Percentiles rank a stretch among this genome's conserved stretches.
Evolutionary conservation across 23 tunicate species (phyloP).

Genomic region (Phallusia fumigata): DNA sequence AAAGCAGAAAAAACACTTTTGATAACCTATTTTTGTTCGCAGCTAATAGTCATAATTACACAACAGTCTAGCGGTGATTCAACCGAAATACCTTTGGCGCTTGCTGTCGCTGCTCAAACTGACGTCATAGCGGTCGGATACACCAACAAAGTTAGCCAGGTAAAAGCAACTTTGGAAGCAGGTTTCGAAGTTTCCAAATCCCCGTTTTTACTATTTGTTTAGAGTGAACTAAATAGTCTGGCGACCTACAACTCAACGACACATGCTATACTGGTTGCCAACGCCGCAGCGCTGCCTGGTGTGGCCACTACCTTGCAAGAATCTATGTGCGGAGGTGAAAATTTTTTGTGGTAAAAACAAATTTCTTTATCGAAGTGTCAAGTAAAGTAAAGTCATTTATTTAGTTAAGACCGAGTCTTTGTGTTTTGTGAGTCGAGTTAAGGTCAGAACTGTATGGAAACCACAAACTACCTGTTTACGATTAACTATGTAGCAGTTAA

Average conservation of each 20-base stretch:
- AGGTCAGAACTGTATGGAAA: no score
- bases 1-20: no score
- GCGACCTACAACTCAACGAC: background rate
- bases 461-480: no score
- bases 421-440: no score
- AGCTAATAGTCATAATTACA: constrained; percentile 26
- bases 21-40: background rate
- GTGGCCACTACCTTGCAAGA: constrained; percentile 1
- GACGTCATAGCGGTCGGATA: constrained; percentile 38
- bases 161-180: no score
- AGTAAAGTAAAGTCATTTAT: no score
- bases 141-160: constrained; percentile 3
- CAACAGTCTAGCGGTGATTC: constrained; percentile 14
- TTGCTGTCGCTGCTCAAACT: constrained; percentile 6
- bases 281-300: background rate
- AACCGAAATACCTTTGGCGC: background rate
- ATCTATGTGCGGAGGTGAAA: constrained; percentile 19
- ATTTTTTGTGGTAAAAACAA: no score
- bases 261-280: constrained; percentile 17
- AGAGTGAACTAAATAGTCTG: background rate
- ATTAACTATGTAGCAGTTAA: background rate
- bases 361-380: no score
- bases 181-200: no score
- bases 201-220: background rate
- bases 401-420: no score